Base-by-base conservation (phyloP, 2,888 invertebrate genomes). In the Tyria jacobaeae region DNA sequence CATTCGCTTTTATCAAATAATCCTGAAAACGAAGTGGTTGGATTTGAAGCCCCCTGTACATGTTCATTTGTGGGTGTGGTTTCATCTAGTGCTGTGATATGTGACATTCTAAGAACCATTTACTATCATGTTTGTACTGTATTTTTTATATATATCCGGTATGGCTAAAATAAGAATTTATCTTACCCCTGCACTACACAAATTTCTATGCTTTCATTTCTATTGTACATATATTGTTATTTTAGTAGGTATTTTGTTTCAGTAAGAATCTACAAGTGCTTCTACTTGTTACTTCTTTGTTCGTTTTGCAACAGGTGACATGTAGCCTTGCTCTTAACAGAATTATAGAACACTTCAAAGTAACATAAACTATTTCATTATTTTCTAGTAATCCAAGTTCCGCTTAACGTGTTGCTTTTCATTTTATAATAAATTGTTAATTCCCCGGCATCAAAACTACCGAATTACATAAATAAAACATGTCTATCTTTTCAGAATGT, bases 61-160 rank as follows among this genome's bases (percentile, higher is more conserved):
- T 73, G 64, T 78, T 79, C 75, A 71, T 75, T 76, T 71, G 72
- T 77, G 72, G 48, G 68, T 70, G 80, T 76, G 66, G 60, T 66
- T 52, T 71, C 68, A 73, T 73, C 58, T 62, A 64, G 70, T 74
- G 66, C 48, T 60, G 75, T 79, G 75, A 59, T 62, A 67, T 75
- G 66, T 66, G 66, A 63, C 68, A 57, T 64, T 48, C 52, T 55
- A 60, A 51, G 44, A 51, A 53, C 61, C 60, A 66, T 70, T 24
- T 50, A 39, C 50, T 62, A 58, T 76, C 70, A 56, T 47, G 49
- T 67, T 70, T 75, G 56, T 72, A 71, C 37, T 63, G 17, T 55
- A 31, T 27, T 27, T n/a, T 44, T 27, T 34, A 14, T 55, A 44
- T 53, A 58, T 53, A 49, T 64, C 60, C 52, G 69, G 67, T 74